Evolutionary conservation across 2,888 invertebrate species (phyloP).

Genomic region (Corbicula japonica): DNA sequence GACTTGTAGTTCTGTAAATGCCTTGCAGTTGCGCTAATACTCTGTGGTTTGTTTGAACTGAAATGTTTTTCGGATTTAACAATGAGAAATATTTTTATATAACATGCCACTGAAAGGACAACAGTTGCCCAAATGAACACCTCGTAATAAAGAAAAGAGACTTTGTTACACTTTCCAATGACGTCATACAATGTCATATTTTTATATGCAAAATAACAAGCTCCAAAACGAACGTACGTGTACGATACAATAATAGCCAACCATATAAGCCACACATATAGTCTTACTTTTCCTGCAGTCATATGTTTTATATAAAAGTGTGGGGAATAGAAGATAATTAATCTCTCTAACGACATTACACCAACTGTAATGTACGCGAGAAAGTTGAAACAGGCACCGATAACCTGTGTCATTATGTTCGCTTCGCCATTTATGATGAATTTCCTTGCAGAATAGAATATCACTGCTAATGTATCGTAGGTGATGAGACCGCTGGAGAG

Average conservation of each 20-base stretch:
- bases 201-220: constrained; percentile 17
- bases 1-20: constrained; percentile 32
- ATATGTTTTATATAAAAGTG: constrained; percentile 33
- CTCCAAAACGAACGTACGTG: constrained; percentile 28
- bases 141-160: constrained; percentile 21
- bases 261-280: constrained; percentile 26
- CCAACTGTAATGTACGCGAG: constrained; percentile 46
- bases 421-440: constrained; percentile 21
- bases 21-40: not conserved
- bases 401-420: constrained; percentile 40
- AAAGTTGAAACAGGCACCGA: constrained; percentile 24
- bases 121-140: constrained; percentile 6
- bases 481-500: constrained; percentile 36
- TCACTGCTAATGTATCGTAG: constrained; percentile 32
- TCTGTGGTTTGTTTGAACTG: not conserved
- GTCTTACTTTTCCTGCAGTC: constrained; percentile 11
- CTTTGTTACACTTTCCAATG: constrained; percentile 36
- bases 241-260: constrained; percentile 10
- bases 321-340: constrained; percentile 39
- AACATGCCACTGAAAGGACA: constrained; percentile 20
- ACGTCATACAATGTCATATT: constrained; percentile 29
- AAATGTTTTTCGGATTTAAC: constrained; percentile 13
- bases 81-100: constrained; percentile 40
- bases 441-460: constrained; percentile 29
- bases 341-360: constrained; percentile 49